phyloP scores from a whole-genome alignment of 2,797 vertebrate genomes.

The Xerus rutilus region DNA sequence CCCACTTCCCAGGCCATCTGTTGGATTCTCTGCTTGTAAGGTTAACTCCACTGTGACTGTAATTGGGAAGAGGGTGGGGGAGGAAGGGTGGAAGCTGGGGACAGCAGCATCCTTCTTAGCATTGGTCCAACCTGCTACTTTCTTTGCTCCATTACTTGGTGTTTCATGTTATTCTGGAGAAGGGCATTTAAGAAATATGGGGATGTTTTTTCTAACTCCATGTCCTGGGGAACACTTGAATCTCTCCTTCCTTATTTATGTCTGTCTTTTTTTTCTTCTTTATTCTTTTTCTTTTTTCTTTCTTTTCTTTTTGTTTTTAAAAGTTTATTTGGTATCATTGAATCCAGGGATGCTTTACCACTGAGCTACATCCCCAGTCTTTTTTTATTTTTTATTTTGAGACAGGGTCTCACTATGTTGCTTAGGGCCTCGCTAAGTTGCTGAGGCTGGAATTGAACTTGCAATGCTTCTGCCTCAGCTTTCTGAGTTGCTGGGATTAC shows the following conservation, averaged over 20 bases:
- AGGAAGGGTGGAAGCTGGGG: not conserved
- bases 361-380: no score
- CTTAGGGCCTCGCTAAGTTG: no score
- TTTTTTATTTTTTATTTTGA: no score
- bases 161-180: conserved; percentile 35
- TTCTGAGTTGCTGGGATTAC: no score
- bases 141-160: not conserved
- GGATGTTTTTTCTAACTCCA: not conserved
- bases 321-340: no score
- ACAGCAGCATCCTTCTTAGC: not conserved
- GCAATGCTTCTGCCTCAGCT: no score
- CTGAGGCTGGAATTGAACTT: no score
- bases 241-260: conserved; percentile 21
- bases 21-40: not conserved
- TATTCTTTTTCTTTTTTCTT: no score
- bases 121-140: not conserved
- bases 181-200: not conserved
- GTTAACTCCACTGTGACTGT: not conserved
- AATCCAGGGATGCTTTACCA: no score
- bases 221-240: not conserved
- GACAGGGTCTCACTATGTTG: no score
- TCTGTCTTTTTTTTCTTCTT: no score
- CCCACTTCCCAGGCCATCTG: not conserved
- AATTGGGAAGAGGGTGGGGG: not conserved
- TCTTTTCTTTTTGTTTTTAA: no score